phyloP scores from a whole-genome alignment of 2,797 vertebrate species.

The Chiloscyllium punctatum region DNA sequence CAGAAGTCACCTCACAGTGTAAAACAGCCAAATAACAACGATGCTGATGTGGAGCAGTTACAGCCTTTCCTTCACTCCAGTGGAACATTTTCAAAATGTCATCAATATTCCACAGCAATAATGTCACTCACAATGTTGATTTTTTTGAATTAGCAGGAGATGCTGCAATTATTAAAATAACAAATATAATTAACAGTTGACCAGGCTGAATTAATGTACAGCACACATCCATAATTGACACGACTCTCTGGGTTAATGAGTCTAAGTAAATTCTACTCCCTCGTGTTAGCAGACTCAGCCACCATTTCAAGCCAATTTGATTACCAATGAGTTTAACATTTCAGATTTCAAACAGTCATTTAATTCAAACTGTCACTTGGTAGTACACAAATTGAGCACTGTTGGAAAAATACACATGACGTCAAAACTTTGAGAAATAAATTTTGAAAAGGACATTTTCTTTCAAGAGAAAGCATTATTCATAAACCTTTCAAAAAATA shows the following conservation, averaged over 20 bases:
- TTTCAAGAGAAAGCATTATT: neutral
- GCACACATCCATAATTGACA: neutral
- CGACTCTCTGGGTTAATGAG: neutral
- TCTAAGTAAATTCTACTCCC: neutral
- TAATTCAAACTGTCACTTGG: no score
- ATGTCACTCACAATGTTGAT: neutral
- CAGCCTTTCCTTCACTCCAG: neutral
- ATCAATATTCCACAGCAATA: neutral
- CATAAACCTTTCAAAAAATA: neutral
- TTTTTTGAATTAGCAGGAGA: neutral
- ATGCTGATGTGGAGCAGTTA: neutral
- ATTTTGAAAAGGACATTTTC: neutral
- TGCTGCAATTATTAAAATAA: neutral
- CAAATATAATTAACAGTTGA: neutral
- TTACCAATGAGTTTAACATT: neutral
- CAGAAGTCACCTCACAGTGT: neutral
- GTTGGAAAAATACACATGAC: no score
- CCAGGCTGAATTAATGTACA: constrained; percentile 1
- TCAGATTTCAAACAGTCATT: neutral
- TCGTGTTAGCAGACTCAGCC: neutral
- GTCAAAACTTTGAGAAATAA: no score
- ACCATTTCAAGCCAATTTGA: neutral
- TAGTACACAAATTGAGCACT: no score
- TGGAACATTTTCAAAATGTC: neutral
- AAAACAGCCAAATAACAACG: neutral